Conservation (phyloP, 2,888 invertebrate species). For the Euplexia lucipara region DNA sequence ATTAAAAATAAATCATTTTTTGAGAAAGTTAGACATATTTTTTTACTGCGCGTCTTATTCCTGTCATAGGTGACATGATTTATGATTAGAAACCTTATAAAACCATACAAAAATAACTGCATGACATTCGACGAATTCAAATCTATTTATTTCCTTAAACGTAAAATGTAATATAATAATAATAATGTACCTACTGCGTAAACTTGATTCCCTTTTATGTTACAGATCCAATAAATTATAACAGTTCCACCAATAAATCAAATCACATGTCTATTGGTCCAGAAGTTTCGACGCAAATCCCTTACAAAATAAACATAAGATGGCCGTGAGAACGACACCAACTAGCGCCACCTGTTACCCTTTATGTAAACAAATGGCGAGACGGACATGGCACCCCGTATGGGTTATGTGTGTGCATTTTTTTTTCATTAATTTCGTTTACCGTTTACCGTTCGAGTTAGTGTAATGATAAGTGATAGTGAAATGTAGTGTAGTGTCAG, state of each 20-base stretch:
- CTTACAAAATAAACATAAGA: constrained; percentile 13
- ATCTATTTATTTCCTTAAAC: too few relatives aligned
- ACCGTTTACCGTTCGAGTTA: too few relatives aligned
- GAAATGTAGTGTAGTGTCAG: too few relatives aligned
- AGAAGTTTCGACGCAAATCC: constrained; percentile 15
- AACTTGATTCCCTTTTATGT: too few relatives aligned
- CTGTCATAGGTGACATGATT: too few relatives aligned
- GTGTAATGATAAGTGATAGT: too few relatives aligned
- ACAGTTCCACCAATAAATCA: constrained; percentile 22
- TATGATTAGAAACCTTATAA: background rate
- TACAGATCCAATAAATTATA: background rate
- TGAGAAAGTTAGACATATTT: too few relatives aligned
- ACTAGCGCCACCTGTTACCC: constrained; percentile 56
- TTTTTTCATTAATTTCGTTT: too few relatives aligned
- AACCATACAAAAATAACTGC: background rate
- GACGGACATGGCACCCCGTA: constrained; percentile 9
- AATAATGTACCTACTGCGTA: too few relatives aligned
- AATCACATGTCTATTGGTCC: constrained; percentile 6
- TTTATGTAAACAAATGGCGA: constrained; percentile 42
- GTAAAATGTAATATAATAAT: too few relatives aligned
- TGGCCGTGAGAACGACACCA: constrained; percentile 35
- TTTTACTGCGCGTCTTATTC: background rate
- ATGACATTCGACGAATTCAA: background rate
- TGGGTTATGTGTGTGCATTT: constrained; percentile 2
- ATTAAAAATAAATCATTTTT: too few relatives aligned